Percentiles rank a stretch among this genome's conserved stretches.
These are phyloP conservation scores for Prosapia bicincta DNA, from an alignment of 2,888 invertebrate species.

Conservation along the genomic window DNA sequence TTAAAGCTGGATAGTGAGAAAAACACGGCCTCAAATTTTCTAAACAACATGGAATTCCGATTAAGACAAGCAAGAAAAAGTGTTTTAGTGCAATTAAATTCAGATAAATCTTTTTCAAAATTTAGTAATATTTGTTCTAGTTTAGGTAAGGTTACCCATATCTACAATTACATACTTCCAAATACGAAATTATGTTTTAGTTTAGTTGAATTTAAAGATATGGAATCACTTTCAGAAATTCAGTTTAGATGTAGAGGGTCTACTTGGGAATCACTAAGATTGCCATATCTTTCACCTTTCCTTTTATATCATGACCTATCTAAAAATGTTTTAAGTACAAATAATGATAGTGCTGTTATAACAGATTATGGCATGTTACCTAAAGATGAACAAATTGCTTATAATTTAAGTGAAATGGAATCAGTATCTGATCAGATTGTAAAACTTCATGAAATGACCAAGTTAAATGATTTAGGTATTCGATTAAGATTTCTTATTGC, in stretches of 20 bases:
- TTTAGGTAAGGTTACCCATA: neutral
- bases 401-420: neutral
- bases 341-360: neutral
- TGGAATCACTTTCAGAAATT: neutral
- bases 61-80: neutral
- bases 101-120: neutral
- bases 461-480: conserved; percentile 67
- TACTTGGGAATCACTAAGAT: neutral
- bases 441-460: conserved; percentile 57
- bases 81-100: neutral
- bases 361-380: neutral
- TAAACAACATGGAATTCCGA: neutral
- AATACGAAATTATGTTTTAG: neutral
- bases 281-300: neutral
- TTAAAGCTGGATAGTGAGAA: neutral
- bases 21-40: neutral
- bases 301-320: neutral
- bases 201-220: neutral
- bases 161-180: neutral
- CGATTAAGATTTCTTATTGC: conserved; percentile 75
- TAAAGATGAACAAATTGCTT: neutral
- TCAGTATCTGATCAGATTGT: conserved; percentile 57
- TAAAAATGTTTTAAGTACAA: neutral
- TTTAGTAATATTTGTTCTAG: neutral
- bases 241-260: neutral